phyloP scores from a whole-genome alignment of 2,797 vertebrate species.

The Epinephelus malabaricus region DNA sequence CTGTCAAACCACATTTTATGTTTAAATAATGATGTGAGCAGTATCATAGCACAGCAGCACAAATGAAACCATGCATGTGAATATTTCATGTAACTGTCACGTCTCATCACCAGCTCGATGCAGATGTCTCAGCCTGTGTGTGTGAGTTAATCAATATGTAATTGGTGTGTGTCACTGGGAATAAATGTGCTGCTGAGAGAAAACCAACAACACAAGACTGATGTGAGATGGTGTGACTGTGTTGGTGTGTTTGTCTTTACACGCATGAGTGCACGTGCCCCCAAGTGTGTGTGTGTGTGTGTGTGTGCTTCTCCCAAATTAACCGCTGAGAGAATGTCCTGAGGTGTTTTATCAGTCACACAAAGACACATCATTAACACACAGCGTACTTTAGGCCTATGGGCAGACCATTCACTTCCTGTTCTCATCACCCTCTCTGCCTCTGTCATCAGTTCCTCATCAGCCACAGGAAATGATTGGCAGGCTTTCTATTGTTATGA shows the following conservation, averaged over 20 bases:
- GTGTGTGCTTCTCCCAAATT: constrained; percentile 45
- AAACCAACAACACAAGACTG: constrained; percentile 24
- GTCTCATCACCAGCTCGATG: constrained; percentile 25
- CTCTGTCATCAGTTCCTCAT: constrained; percentile 61
- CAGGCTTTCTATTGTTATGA: constrained; percentile 25
- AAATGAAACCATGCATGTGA: constrained; percentile 22
- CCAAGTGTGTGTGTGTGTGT: not conserved
- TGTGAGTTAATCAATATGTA: constrained; percentile 59
- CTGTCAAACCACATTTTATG: too few relatives aligned
- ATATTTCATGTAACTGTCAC: constrained; percentile 38
- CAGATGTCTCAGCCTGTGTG: constrained; percentile 4
- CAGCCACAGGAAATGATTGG: constrained; percentile 53
- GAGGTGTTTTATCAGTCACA: constrained; percentile 43
- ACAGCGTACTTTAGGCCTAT: constrained; percentile 40
- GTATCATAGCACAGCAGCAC: constrained; percentile 10
- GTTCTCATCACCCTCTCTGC: constrained; percentile 63
- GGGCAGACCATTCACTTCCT: constrained; percentile 70
- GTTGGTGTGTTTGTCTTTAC: constrained; percentile 22
- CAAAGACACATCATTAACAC: constrained; percentile 19
- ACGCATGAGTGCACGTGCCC: constrained; percentile 4
- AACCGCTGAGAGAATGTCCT: constrained; percentile 37
- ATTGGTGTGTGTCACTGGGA: constrained; percentile 45
- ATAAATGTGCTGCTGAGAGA: constrained; percentile 36
- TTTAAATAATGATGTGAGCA: too few relatives aligned
- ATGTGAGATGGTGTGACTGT: constrained; percentile 12